Evolutionary conservation across 2,113 vertebrate genomes (phyloP), one percentile per base, ranked within the genome.

Genomic region (Aspidoscelis tigris): DNA sequence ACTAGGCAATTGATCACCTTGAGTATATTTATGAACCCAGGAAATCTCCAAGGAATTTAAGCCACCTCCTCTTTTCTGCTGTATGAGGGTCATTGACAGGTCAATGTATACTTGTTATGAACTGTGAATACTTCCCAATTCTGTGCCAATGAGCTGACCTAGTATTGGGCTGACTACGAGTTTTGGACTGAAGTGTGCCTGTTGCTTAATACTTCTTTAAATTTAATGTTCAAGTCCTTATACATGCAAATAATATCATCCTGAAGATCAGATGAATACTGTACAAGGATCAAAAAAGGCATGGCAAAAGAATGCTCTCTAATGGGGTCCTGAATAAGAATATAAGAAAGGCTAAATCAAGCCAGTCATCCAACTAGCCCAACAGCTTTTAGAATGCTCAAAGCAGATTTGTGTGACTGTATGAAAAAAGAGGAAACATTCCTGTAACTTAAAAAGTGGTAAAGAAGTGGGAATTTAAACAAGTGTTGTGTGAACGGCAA

Each of bases 31-130:
- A 84, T 79, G 58, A 44, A 73, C 55, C n/a, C 70, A 84, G 69
- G 43, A 84, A 79, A 79, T 73, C 26, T 79, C 83, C 58, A 74
- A 82, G 81, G 71, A 61, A 11, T 20, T 78, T 84, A 53, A 79
- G 83, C 70, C 76, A 73, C 76, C 43, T 84, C 83, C 70, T 71
- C 68, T 84, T 79, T 84, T 41, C 43, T 70, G 73, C 68, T 65
- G 2, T 70, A 55, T 73, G 76, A 61, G 76, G 74, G 58, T 84
- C 76, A 41, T 18, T 79, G 76, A 73, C 43, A 65, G 76, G 55
- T 47, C 83, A 84, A 72, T 65, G 22, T 43, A 61, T 53, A 44
- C 21, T 74, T 65, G 50, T 53, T 73, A 65, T 72, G 83, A 79
- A 73, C 50, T 79, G 76, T 50, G 76, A 84, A 73, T 65, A 39